Evolutionary conservation across 2,797 vertebrate species (phyloP).

Genomic region (Syngnathus rostellatus): DNA sequence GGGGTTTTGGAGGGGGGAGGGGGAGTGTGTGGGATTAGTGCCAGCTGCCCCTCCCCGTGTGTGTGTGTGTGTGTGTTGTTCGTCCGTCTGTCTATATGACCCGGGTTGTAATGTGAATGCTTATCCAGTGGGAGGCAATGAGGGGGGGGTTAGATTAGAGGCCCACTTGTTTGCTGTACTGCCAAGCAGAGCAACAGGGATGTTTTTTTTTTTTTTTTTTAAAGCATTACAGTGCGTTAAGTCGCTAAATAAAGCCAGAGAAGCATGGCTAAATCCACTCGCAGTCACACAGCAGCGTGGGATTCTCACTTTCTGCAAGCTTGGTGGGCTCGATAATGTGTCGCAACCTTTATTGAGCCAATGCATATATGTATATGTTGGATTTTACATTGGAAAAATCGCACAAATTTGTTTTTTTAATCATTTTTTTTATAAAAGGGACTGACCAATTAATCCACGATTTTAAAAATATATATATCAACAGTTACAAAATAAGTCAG

Average conservation of each 20-base stretch:
- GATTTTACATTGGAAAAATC: background rate
- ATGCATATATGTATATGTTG: background rate
- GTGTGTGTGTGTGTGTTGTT: constrained; percentile 26
- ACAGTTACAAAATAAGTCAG: too few relatives aligned
- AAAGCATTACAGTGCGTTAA: constrained; percentile 32
- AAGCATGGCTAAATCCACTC: constrained; percentile 46
- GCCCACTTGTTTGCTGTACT: constrained; percentile 9
- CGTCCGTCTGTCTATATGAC: constrained; percentile 23
- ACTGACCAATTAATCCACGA: too few relatives aligned
- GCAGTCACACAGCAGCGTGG: constrained; percentile 35
- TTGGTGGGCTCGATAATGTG: constrained; percentile 6
- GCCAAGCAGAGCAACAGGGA: constrained; percentile 29
- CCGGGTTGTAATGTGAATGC: constrained; percentile 26
- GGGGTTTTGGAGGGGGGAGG: constrained; percentile 26
- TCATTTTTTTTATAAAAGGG: too few relatives aligned
- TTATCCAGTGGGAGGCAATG: constrained; percentile 45
- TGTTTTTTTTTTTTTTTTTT: constrained; percentile 19
- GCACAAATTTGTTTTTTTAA: background rate
- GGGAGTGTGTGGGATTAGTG: constrained; percentile 45
- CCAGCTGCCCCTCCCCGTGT: constrained; percentile 42
- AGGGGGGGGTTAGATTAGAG: constrained; percentile 37
- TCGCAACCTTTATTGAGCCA: background rate
- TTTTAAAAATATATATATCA: too few relatives aligned
- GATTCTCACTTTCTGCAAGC: constrained; percentile 36
- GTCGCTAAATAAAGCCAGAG: constrained; percentile 32